A percentile compares a stretch with the other conserved stretches of the same genome.
Evolutionary conservation across 2,888 invertebrate species (phyloP).

Genomic region (Deilephila porcellus): DNA sequence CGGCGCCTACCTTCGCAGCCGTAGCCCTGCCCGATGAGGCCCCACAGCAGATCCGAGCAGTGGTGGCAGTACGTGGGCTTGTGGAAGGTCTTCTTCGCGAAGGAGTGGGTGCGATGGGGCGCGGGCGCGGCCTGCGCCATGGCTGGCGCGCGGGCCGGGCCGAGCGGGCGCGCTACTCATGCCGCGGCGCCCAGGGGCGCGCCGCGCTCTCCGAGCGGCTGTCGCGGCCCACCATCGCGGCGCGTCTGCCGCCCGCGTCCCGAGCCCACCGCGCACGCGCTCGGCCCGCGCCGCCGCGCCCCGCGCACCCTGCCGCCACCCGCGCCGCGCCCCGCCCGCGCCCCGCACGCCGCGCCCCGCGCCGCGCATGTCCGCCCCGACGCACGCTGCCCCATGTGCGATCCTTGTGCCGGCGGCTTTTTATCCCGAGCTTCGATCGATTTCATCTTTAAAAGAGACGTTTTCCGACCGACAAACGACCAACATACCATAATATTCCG

Average conservation of each 20-base stretch:
- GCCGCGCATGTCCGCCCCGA: constrained; percentile 54
- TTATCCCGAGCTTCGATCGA: constrained; percentile 54
- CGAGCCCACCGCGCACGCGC: constrained; percentile 58
- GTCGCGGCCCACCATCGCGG: constrained; percentile 85
- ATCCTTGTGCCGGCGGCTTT: constrained; percentile 48
- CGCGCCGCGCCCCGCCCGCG: constrained; percentile 62
- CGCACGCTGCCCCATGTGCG: constrained; percentile 37
- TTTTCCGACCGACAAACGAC: constrained; percentile 20
- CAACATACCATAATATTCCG: neutral
- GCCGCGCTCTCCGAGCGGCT: constrained; percentile 84
- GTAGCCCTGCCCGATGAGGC: constrained; percentile 99
- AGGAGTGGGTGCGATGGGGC: constrained; percentile 93
- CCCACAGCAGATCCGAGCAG: constrained; percentile 99
- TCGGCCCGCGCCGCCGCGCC: constrained; percentile 60
- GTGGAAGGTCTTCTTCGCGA: constrained; percentile 99
- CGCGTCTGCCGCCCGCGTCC: constrained; percentile 79
- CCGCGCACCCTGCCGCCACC: constrained; percentile 81
- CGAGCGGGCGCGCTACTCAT: constrained; percentile 82
- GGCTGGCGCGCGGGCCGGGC: constrained; percentile 83
- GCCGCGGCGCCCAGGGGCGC: constrained; percentile 85
- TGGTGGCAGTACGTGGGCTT: constrained; percentile 99
- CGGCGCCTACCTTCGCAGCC: constrained; percentile 97
- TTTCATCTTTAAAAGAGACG: constrained; percentile 54
- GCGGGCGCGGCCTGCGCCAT: constrained; percentile 86
- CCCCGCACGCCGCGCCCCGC: constrained; percentile 46